Conservation (phyloP, 2,797 vertebrate species). For the Carcharodon carcharias region DNA sequence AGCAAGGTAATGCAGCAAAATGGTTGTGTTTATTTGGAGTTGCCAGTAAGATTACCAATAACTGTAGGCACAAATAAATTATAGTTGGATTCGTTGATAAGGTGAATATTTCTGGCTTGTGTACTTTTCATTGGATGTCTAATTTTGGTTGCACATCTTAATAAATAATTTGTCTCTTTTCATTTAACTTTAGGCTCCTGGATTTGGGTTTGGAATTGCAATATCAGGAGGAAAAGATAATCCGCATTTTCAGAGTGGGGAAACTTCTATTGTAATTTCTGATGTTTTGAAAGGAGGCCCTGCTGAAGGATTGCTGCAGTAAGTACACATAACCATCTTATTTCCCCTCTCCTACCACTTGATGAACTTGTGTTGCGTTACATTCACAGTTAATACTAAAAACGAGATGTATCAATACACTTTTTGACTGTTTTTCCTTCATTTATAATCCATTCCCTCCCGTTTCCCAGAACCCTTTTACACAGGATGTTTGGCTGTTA, state of each 20-base stretch:
- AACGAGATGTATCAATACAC: not conserved
- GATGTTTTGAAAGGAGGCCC: constrained; percentile 97
- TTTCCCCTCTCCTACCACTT: not conserved
- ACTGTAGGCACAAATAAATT: not conserved
- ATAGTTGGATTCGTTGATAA: not conserved
- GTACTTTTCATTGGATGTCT: not conserved
- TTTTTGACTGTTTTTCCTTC: not conserved
- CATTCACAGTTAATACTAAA: not conserved
- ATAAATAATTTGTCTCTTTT: not conserved
- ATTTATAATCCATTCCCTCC: not conserved
- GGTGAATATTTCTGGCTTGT: not conserved
- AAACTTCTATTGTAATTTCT: constrained; percentile 97
- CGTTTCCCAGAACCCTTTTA: not conserved
- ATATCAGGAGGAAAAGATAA: constrained; percentile 98
- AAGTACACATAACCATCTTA: constrained; percentile 52
- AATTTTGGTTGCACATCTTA: not conserved
- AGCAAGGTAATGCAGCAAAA: not conserved
- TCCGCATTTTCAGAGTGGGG: constrained; percentile 98
- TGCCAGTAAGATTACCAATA: not conserved
- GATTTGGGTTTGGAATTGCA: constrained; percentile 97
- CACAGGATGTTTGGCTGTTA: not conserved
- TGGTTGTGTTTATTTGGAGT: not conserved
- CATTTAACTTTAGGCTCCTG: constrained; percentile 72
- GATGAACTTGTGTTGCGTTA: not conserved
- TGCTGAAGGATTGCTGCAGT: constrained; percentile 93